These are phyloP conservation scores for Montipora efflorescens DNA, from an alignment of 64 coral and sea anemone genomes.

Conservation along the genomic window DNA sequence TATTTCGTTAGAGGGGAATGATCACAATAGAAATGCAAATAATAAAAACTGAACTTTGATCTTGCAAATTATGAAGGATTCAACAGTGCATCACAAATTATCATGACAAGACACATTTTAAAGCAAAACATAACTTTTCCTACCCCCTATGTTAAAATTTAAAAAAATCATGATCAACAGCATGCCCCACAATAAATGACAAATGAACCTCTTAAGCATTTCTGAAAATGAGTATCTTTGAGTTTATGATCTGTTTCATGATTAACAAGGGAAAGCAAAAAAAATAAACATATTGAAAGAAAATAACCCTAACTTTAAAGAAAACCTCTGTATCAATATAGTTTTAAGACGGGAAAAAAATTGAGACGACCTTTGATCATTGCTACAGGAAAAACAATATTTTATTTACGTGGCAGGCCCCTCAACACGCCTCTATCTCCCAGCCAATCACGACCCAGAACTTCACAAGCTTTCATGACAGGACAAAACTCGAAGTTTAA, in stretches of 20 bases:
- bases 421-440: slow-evolving; percentile 67
- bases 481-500: background rate
- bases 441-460: slow-evolving; percentile 70
- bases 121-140: background rate
- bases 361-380: slow-evolving; percentile 18
- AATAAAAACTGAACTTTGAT: background rate
- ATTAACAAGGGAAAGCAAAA: background rate
- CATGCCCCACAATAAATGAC: too few species aligned
- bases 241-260: background rate
- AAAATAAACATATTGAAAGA: background rate
- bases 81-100: background rate
- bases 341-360: background rate
- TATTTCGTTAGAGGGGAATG: background rate
- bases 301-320: background rate
- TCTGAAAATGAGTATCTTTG: too few species aligned
- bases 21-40: background rate
- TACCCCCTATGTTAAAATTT: background rate
- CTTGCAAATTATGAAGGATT: too few species aligned
- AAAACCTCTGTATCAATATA: background rate
- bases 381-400: background rate
- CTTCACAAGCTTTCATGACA: slow-evolving; percentile 4
- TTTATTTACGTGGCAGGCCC: slow-evolving; percentile 55
- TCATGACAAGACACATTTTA: background rate
- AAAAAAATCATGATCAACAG: too few species aligned
- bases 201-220: too few species aligned